Conservation (phyloP, 2,797 vertebrate species). For the Lutjanus argentimaculatus region DNA sequence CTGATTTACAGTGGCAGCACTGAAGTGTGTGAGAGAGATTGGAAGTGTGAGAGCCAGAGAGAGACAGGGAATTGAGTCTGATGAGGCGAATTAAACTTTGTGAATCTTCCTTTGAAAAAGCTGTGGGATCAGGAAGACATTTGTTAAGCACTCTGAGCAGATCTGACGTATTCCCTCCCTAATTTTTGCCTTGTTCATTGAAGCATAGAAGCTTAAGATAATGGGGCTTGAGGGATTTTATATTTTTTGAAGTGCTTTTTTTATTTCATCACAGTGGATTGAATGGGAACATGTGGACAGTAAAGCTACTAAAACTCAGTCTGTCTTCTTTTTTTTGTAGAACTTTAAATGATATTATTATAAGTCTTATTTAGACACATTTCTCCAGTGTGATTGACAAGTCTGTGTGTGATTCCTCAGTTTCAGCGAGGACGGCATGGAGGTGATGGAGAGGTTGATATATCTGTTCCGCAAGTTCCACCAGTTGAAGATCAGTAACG, state of each 20-base stretch:
- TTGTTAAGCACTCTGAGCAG: conserved; percentile 30
- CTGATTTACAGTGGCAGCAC: conserved; percentile 68
- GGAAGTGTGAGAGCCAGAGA: conserved; percentile 23
- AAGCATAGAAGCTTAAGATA: conserved; percentile 55
- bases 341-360: neutral
- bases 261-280: conserved; percentile 24
- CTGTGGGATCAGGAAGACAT: conserved; percentile 75
- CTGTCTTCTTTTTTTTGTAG: conserved; percentile 12
- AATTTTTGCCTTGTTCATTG: conserved; percentile 35
- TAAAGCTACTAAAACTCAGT: conserved; percentile 14
- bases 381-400: conserved; percentile 2
- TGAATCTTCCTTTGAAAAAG: conserved; percentile 50
- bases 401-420: conserved; percentile 75
- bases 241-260: conserved; percentile 3
- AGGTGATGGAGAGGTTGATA: conserved; percentile 97
- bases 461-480: conserved; percentile 98
- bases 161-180: conserved; percentile 56
- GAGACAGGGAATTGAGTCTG: conserved; percentile 40
- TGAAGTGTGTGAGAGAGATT: conserved; percentile 36
- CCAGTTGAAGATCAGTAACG: conserved; percentile 97
- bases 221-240: conserved; percentile 26
- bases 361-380: neutral
- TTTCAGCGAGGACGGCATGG: conserved; percentile 99
- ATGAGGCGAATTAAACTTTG: conserved; percentile 52
- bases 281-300: conserved; percentile 30